These are phyloP conservation scores for Oreocharis arfaki DNA, from an alignment of 2,113 vertebrate species.

Conservation along the genomic window DNA sequence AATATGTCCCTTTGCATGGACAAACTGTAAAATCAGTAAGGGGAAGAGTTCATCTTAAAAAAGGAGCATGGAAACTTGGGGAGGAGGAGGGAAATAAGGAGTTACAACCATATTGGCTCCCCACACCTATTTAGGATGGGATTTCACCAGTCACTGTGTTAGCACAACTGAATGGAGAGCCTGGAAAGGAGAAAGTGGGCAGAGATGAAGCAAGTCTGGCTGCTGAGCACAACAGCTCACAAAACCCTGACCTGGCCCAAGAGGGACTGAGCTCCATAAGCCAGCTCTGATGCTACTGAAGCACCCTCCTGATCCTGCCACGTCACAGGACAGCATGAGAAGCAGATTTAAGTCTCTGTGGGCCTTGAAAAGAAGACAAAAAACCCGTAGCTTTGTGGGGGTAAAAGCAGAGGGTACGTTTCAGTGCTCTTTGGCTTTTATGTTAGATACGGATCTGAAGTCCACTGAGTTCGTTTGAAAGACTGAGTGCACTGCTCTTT, in stretches of 20 bases:
- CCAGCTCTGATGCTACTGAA: background rate
- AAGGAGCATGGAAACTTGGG: background rate
- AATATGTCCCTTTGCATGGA: background rate
- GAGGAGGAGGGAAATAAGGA: background rate
- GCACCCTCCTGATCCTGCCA: background rate
- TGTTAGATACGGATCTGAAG: background rate
- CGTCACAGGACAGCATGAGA: background rate
- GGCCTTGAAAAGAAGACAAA: background rate
- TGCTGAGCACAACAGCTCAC: accelerated
- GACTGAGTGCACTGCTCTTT: background rate
- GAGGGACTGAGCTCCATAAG: background rate
- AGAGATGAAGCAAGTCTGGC: background rate
- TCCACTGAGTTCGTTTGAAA: background rate
- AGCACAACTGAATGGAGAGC: accelerated
- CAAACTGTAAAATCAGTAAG: background rate
- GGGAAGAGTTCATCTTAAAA: background rate
- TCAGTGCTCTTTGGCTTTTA: background rate
- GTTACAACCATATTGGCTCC: background rate
- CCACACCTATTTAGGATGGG: background rate
- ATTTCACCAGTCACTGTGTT: background rate
- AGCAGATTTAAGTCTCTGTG: background rate
- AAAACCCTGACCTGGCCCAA: background rate
- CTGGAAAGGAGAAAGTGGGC: background rate
- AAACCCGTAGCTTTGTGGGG: background rate
- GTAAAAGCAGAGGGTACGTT: background rate